Evolutionary conservation across 53 echinoderm and acorn worm species (phyloP).

Genomic region (Luidia sarsii): DNA sequence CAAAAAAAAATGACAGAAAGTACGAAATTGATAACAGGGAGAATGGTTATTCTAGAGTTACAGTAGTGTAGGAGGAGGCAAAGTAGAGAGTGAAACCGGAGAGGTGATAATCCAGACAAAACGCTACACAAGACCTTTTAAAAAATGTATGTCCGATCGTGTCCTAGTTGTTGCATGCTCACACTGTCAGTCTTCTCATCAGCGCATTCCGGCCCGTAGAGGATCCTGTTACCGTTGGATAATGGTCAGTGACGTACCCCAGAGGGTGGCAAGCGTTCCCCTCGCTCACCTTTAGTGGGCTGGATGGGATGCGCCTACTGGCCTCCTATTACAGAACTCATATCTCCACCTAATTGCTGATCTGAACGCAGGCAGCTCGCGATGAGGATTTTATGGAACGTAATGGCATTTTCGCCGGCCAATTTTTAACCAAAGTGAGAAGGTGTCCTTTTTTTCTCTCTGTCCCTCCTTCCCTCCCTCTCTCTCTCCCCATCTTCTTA

Average conservation of each 20-base stretch:
- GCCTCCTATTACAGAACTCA: constrained; percentile 56
- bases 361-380: constrained; percentile 33
- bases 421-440: constrained; percentile 46
- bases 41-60: constrained; percentile 48
- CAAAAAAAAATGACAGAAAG: background rate
- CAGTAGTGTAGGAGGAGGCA: constrained; percentile 22
- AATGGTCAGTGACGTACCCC: constrained; percentile 54
- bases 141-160: constrained; percentile 52
- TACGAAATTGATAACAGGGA: constrained; percentile 32
- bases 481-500: background rate
- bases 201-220: constrained; percentile 1
- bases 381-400: constrained; percentile 54
- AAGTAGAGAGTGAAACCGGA: constrained; percentile 20
- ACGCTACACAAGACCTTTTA: constrained; percentile 52
- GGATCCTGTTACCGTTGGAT: constrained; percentile 49
- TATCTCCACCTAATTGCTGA: constrained; percentile 48
- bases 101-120: constrained; percentile 53
- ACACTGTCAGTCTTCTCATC: constrained; percentile 41
- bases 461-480: background rate
- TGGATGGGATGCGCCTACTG: constrained; percentile 42
- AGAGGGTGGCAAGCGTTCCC: constrained; percentile 34
- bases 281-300: constrained; percentile 39
- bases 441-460: background rate
- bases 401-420: constrained; percentile 51
- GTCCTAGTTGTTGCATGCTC: constrained; percentile 52